Percentiles rank a stretch among this genome's conserved stretches.
phyloP scores from a whole-genome alignment of 2,113 vertebrate species.

The Istiophorus platypterus region DNA sequence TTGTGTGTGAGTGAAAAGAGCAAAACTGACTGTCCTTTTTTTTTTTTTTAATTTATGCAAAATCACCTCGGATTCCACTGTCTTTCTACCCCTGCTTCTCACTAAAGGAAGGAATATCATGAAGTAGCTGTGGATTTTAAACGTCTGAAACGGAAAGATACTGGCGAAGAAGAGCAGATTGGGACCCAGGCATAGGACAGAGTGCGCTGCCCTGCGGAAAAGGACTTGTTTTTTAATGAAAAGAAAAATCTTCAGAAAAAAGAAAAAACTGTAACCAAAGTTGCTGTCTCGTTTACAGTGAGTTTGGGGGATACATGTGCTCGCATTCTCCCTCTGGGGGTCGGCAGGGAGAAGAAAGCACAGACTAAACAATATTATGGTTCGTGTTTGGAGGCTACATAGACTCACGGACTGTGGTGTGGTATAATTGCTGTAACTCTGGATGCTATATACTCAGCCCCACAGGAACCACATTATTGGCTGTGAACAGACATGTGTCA shows the following conservation, averaged over 20 bases:
- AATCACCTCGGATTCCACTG: constrained; percentile 99
- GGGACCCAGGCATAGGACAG: constrained; percentile 89
- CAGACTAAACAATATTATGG: constrained; percentile 76
- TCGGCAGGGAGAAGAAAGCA: constrained; percentile 52
- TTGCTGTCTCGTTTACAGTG: constrained; percentile 99
- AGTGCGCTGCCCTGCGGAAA: constrained; percentile 91
- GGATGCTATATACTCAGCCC: constrained; percentile 89
- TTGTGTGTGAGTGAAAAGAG: constrained; percentile 92
- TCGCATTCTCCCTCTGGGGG: constrained; percentile 81
- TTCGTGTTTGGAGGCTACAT: constrained; percentile 78
- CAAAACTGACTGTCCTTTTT: constrained; percentile 89
- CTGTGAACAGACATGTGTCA: constrained; percentile 92
- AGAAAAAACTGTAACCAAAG: constrained; percentile 93
- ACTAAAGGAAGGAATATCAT: constrained; percentile 89
- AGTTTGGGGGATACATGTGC: constrained; percentile 92
- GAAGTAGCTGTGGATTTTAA: constrained; percentile 82
- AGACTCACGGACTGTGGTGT: constrained; percentile 92
- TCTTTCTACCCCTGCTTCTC: constrained; percentile 92
- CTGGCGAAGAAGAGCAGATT: constrained; percentile 71
- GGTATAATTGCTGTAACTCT: constrained; percentile 91
- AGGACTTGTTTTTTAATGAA: constrained; percentile 83
- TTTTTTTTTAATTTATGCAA: constrained; percentile 96
- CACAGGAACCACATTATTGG: constrained; percentile 92
- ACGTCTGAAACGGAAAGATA: constrained; percentile 57
- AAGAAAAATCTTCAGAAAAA: constrained; percentile 76